Evolutionary conservation across 2,797 vertebrate genomes (phyloP).

Genomic region (Rhinogobio ventralis): DNA sequence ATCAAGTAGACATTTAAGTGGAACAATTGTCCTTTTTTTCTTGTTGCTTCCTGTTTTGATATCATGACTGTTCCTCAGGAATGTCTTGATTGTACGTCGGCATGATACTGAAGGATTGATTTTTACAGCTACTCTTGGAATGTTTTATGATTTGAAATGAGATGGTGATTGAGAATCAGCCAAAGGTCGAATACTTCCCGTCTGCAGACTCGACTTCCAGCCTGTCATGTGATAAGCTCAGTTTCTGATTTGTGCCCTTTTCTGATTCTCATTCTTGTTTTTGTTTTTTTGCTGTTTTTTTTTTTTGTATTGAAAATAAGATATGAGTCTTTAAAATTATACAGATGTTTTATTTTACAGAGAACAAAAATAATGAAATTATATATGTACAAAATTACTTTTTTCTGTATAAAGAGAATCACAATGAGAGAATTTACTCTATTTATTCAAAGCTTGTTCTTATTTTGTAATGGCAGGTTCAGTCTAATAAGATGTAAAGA

Average conservation of each 20-base stretch:
- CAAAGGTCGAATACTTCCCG: conserved; percentile 39
- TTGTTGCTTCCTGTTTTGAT: conserved; percentile 45
- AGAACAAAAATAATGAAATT: conserved; percentile 74
- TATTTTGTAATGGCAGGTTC: conserved; percentile 92
- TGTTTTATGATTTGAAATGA: conserved; percentile 21
- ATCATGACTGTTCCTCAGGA: conserved; percentile 47
- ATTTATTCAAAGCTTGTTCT: conserved; percentile 91
- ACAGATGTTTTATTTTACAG: conserved; percentile 86
- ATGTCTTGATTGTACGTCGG: conserved; percentile 41
- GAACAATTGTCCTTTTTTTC: conserved; percentile 3
- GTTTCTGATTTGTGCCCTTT: conserved; percentile 71
- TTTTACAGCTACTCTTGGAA: conserved; percentile 5
- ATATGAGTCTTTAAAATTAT: conserved; percentile 66
- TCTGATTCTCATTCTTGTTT: conserved; percentile 92
- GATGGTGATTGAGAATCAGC: conserved; percentile 17
- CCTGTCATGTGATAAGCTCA: conserved; percentile 13
- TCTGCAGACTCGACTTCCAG: conserved; percentile 23
- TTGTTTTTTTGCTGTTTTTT: conserved; percentile 74
- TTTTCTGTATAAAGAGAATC: conserved; percentile 77
- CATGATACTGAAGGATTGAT: conserved; percentile 24
- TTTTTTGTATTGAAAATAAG: conserved; percentile 76
- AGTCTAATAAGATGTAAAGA: conserved; percentile 80
- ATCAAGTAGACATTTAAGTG: conserved; percentile 18
- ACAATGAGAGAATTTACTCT: conserved; percentile 80
- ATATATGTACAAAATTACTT: conserved; percentile 76